Base-by-base conservation (phyloP, 1,140 invertebrate species). In the Brachionus rotundiformis region DNA sequence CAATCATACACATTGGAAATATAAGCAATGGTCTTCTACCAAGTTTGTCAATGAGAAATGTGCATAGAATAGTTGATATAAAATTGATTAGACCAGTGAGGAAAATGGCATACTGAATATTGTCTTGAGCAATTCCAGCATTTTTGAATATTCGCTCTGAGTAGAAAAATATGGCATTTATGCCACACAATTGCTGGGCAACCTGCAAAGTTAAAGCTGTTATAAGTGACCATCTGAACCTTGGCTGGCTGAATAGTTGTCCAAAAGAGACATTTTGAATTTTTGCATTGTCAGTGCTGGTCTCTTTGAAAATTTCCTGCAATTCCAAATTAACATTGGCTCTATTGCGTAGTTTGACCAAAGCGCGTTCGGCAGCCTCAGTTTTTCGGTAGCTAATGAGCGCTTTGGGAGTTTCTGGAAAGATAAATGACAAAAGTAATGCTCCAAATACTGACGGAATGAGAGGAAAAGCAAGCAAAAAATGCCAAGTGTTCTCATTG, bases 101-200 rank as follows among this genome's bases (percentile, higher is more conserved):
- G 36, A 94, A 89, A 1, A 91, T 93, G 0, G 92, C 93, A 84
- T 91, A 91, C 85, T 92, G 90, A 3, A 91, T 88, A n/a, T 86
- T 87, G n/a, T 83, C 41, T 11, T 84, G 84, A 3, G 88, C 88
- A 13, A 94, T 85, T 2, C 91, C 91, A 16, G 92, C 92, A 36
- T 86, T 86, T 83, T 87, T 84, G 86, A 94, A 94, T 82, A 94
- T 93, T 5, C 86, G 87, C 25, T 90, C 90, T 0, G 93, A 94
- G 86, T 94, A 94, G 86, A 93, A 95, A 86, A 95, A 94, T 5
- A 98, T 29, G 75, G 93, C 93, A 88, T 95, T 95, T 39, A 95
- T 94, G 44, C 94, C 94, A 84, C 92, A 92, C 49, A 94, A 89
- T 87, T 95, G 94, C 86, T 95, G 94, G 19, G 79, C 19, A 11